Percentiles rank a stretch among this genome's conserved stretches.
Conservation (phyloP, 2,888 invertebrate genomes). For the Aphrophora alni region DNA sequence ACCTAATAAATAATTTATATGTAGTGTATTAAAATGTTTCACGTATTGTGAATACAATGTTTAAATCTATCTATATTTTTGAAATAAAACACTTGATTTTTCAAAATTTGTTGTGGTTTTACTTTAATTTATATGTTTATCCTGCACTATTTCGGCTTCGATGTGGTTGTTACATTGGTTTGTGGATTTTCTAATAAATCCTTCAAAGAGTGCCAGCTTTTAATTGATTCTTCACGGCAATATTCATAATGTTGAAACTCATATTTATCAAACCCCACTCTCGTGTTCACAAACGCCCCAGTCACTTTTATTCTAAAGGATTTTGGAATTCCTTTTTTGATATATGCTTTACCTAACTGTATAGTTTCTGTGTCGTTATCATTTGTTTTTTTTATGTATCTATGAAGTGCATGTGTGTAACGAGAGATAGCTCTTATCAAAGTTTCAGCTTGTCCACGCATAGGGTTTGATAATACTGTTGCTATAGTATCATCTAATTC, state of each 20-base stretch:
- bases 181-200: neutral
- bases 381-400: neutral
- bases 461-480: neutral
- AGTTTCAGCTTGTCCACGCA: neutral
- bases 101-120: too few relatives aligned
- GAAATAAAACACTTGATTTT: too few relatives aligned
- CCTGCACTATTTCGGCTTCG: too few relatives aligned
- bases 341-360: neutral
- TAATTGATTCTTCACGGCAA: conserved; percentile 2
- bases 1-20: too few relatives aligned
- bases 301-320: neutral
- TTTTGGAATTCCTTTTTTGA: neutral
- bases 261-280: conserved; percentile 28
- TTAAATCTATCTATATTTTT: too few relatives aligned
- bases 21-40: too few relatives aligned
- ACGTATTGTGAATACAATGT: too few relatives aligned
- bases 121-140: too few relatives aligned
- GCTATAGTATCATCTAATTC: neutral
- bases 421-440: neutral
- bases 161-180: neutral
- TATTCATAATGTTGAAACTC: conserved; percentile 27
- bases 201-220: conserved; percentile 25
- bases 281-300: neutral
- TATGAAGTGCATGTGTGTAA: neutral
- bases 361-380: neutral